phyloP scores from a whole-genome alignment of 2,113 vertebrate genomes.

The Mesembrinibis cayennensis region DNA sequence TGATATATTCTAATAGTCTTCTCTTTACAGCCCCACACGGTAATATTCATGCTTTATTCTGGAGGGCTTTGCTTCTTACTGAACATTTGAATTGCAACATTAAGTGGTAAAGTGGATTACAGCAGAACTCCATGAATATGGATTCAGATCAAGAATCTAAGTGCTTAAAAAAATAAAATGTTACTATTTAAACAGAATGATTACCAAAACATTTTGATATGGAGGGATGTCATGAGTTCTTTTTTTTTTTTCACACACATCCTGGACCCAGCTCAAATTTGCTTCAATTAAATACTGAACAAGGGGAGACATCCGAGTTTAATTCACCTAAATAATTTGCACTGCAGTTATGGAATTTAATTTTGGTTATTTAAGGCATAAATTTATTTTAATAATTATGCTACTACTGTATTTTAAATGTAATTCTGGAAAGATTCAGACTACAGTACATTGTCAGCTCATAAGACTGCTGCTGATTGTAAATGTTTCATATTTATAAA shows the following conservation, averaged over 20 bases:
- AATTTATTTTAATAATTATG: conserved; percentile 75
- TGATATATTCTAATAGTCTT: conserved; percentile 99
- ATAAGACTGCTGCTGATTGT: conserved; percentile 18
- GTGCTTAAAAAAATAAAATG: conserved; percentile 83
- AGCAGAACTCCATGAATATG: conserved; percentile 85
- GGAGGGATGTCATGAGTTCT: conserved; percentile 48
- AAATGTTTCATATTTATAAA: conserved; percentile 33
- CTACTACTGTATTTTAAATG: conserved; percentile 62
- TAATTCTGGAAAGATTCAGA: conserved; percentile 39
- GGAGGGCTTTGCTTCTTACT: conserved; percentile 87
- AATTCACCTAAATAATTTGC: conserved; percentile 73
- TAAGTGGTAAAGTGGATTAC: conserved; percentile 93
- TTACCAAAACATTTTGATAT: conserved; percentile 80
- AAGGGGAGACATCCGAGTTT: conserved; percentile 53
- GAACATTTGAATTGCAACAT: conserved; percentile 94
- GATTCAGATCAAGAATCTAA: conserved; percentile 83
- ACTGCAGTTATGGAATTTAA: conserved; percentile 69
- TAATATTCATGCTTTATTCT: conserved; percentile 97
- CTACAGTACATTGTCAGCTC: conserved; percentile 27
- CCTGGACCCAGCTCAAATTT: conserved; percentile 51
- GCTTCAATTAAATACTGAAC: conserved; percentile 69
- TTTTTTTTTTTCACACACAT: not conserved
- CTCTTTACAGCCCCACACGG: conserved; percentile 88
- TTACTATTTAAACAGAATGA: conserved; percentile 78
- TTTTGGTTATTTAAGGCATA: conserved; percentile 70